Percentiles rank a stretch among this genome's conserved stretches.
phyloP scores from a whole-genome alignment of 1,140 invertebrate genomes.

The Leguminivora glycinivorella region DNA sequence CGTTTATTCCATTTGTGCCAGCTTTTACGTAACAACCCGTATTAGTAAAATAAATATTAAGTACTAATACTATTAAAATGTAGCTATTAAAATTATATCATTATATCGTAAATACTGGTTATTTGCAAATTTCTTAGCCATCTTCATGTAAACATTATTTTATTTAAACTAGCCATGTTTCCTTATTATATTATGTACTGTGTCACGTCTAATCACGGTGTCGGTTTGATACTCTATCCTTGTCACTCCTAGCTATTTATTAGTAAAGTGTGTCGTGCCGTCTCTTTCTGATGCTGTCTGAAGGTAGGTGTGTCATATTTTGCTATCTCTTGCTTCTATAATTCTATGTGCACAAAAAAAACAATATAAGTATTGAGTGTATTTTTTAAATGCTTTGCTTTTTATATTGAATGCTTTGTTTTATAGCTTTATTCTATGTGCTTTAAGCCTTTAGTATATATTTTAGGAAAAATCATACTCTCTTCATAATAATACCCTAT shows the following conservation, averaged over 20 bases:
- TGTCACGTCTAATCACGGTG: conserved; percentile 63
- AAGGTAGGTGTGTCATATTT: conserved; percentile 49
- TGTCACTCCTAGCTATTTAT: conserved; percentile 37
- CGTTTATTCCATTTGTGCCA: too few species aligned
- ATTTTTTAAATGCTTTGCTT: conserved; percentile 10
- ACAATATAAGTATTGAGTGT: background rate
- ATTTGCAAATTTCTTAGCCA: background rate
- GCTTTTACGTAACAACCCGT: too few species aligned
- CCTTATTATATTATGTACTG: conserved; percentile 34
- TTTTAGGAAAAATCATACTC: background rate
- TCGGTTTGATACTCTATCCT: conserved; percentile 73
- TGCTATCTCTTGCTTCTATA: conserved; percentile 39
- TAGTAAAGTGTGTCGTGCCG: conserved; percentile 41
- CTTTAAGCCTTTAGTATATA: conserved; percentile 27
- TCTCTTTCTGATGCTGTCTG: conserved; percentile 45
- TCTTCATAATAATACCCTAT: background rate
- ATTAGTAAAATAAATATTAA: too few species aligned
- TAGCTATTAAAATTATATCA: background rate
- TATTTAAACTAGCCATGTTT: conserved; percentile 31
- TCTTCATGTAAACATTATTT: conserved; percentile 31
- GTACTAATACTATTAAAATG: too few species aligned
- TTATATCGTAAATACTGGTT: background rate
- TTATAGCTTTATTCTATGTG: conserved; percentile 30
- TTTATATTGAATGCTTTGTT: conserved; percentile 46
- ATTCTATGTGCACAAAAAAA: conserved; percentile 37